Conservation (phyloP, 53 echinoderm and acorn worm genomes). For the Hippasteria phrygiana region DNA sequence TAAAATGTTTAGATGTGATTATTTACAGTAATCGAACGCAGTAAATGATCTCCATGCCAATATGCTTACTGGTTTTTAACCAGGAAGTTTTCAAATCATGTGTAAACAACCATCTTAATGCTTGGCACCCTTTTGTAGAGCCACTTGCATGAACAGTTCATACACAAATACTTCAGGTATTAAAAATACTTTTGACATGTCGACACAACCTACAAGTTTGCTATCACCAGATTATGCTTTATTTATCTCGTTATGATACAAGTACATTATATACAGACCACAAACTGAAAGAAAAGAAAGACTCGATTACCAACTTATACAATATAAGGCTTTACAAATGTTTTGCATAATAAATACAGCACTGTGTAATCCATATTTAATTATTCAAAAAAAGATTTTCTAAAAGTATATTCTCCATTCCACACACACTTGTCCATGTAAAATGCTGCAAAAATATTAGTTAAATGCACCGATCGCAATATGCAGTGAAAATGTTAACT, state of each 20-base stretch:
- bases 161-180: too few relatives aligned
- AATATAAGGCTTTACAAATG: slow-evolving; percentile 17
- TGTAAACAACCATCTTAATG: too few relatives aligned
- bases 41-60: too few relatives aligned
- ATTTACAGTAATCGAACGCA: too few relatives aligned
- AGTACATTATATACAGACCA: slow-evolving; percentile 55
- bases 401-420: neutral
- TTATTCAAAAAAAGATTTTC: neutral
- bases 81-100: too few relatives aligned
- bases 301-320: slow-evolving; percentile 19
- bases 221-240: slow-evolving; percentile 50
- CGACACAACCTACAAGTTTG: too few relatives aligned
- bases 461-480: neutral
- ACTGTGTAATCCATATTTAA: neutral
- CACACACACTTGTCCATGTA: neutral
- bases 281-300: slow-evolving; percentile 46
- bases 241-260: slow-evolving; percentile 36
- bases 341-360: neutral
- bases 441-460: neutral
- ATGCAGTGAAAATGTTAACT: too few relatives aligned
- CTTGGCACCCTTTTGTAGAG: too few relatives aligned
- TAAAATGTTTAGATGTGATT: too few relatives aligned
- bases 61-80: too few relatives aligned
- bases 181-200: too few relatives aligned
- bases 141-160: too few relatives aligned